Evolutionary conservation across 1,140 invertebrate species (phyloP).

Genomic region (Scaptomyza montana): DNA sequence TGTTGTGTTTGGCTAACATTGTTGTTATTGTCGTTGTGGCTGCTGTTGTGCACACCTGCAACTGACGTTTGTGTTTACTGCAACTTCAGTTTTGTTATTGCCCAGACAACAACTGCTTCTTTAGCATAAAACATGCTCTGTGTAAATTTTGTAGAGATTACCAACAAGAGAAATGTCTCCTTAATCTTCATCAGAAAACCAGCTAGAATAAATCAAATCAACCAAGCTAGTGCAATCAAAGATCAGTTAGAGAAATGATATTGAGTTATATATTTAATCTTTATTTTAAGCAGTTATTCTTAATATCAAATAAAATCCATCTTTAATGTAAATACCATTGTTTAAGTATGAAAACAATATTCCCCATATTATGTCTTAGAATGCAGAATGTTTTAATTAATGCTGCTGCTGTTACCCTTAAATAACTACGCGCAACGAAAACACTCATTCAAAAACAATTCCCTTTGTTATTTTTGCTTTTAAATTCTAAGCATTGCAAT

Average conservation of each 20-base stretch:
- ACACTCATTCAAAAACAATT: neutral
- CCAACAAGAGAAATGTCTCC: no score
- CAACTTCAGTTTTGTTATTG: conserved; percentile 55
- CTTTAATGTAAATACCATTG: neutral
- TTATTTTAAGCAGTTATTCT: neutral
- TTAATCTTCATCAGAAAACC: no score
- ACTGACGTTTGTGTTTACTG: conserved; percentile 65
- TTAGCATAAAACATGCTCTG: conserved; percentile 39
- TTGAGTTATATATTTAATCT: no score
- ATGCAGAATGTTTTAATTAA: neutral
- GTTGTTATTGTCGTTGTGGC: conserved; percentile 34
- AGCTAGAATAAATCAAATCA: no score
- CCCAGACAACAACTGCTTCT: conserved; percentile 11
- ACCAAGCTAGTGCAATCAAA: no score
- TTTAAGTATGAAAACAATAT: neutral
- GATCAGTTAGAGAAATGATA: no score
- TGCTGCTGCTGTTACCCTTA: neutral
- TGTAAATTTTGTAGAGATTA: conserved; percentile 3
- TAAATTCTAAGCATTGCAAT: neutral
- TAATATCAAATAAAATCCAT: neutral
- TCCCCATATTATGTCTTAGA: neutral
- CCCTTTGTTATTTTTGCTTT: neutral
- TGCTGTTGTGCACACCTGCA: conserved; percentile 66
- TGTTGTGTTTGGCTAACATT: conserved; percentile 54
- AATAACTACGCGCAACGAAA: neutral